These are phyloP conservation scores for Gymnosoma rotundatum DNA, from an alignment of 2,888 invertebrate species.

Conservation along the genomic window DNA sequence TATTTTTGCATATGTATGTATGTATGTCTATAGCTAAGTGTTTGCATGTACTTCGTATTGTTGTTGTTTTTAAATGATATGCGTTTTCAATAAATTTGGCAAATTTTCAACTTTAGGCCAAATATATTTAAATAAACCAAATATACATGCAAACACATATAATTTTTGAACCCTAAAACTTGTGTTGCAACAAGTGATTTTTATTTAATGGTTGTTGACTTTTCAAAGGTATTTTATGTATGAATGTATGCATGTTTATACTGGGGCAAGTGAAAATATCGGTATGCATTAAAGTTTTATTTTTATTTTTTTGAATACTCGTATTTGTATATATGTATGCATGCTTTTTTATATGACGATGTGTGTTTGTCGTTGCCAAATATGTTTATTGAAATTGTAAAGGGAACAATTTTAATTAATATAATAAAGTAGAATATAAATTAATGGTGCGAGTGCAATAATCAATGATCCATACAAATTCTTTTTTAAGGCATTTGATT, in stretches of 20 bases:
- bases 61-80: slow-evolving; percentile 67
- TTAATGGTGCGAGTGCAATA: background rate
- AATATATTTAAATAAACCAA: slow-evolving; percentile 62
- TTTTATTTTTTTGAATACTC: background rate
- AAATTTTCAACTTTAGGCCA: slow-evolving; percentile 64
- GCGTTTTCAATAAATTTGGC: slow-evolving; percentile 67
- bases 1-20: slow-evolving; percentile 5
- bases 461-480: background rate
- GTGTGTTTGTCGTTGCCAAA: background rate
- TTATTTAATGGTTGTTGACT: slow-evolving; percentile 67
- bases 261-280: slow-evolving; percentile 50
- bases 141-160: background rate
- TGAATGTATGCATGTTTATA: slow-evolving; percentile 21
- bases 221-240: slow-evolving; percentile 48
- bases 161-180: slow-evolving; percentile 31
- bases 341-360: background rate
- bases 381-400: slow-evolving; percentile 46
- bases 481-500: too few relatives aligned
- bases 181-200: slow-evolving; percentile 66
- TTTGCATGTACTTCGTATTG: slow-evolving; percentile 16
- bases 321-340: background rate
- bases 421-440: slow-evolving; percentile 29
- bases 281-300: background rate
- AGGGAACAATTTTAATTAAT: slow-evolving; percentile 31
- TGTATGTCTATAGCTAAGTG: background rate